These are phyloP conservation scores for Papilio xuthus DNA, from an alignment of 1,140 invertebrate genomes.

Conservation along the genomic window DNA sequence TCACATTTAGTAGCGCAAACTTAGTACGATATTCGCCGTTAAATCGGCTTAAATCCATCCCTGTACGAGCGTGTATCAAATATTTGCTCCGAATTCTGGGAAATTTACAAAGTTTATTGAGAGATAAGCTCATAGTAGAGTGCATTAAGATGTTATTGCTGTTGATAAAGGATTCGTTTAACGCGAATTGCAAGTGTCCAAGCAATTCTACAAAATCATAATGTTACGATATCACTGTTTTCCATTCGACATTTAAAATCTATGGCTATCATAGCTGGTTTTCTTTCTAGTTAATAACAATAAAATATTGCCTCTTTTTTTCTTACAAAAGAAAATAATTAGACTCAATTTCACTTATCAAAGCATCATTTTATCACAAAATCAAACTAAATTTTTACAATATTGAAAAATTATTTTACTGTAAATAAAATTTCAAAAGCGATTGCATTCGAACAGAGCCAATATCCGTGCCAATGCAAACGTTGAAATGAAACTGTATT, in stretches of 20 bases:
- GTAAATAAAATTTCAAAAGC: not conserved
- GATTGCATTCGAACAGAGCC: not conserved
- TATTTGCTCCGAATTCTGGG: slow-evolving; percentile 14
- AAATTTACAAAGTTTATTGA: slow-evolving; percentile 11
- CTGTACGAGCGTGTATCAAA: slow-evolving; percentile 16
- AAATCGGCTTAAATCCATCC: slow-evolving; percentile 4
- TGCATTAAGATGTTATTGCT: not conserved
- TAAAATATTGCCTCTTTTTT: no score
- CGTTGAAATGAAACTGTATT: not conserved
- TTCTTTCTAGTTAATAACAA: no score
- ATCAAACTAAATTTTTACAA: not conserved
- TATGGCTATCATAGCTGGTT: not conserved
- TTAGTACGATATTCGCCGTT: not conserved
- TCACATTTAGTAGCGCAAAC: slow-evolving; percentile 7
- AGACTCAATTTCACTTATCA: not conserved
- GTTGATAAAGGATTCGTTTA: not conserved
- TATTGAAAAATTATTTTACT: not conserved
- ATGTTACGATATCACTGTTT: no score
- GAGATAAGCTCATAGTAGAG: slow-evolving; percentile 5
- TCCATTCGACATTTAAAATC: no score
- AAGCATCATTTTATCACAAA: not conserved
- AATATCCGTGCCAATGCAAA: not conserved
- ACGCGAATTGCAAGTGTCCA: not conserved
- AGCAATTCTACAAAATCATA: not conserved
- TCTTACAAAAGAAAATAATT: not conserved